Percentiles rank a stretch among this genome's conserved stretches.
Conservation (phyloP, 2,113 vertebrate genomes). For the Cnemophilus loriae region DNA sequence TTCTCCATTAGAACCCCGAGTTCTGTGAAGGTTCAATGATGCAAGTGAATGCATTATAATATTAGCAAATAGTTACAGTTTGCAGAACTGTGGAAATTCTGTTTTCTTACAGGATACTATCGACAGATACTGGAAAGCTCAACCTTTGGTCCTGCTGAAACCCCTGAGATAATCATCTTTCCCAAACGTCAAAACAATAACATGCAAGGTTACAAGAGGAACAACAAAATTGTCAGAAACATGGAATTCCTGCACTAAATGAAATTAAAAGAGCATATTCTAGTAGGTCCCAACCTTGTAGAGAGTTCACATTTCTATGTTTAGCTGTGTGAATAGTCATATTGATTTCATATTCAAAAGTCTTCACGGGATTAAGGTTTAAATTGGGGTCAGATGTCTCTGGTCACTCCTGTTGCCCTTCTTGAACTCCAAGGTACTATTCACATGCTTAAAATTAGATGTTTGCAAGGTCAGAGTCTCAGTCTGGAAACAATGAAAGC, state of each 20-base stretch:
- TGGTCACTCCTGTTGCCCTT: conserved; percentile 5
- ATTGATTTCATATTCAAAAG: conserved; percentile 48
- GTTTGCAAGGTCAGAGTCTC: not conserved
- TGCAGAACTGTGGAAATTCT: conserved; percentile 29
- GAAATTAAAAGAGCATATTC: not conserved
- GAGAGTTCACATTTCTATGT: conserved; percentile 37
- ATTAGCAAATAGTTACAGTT: conserved; percentile 51
- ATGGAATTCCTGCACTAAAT: not conserved
- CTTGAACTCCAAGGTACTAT: not conserved
- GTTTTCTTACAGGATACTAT: conserved; percentile 9
- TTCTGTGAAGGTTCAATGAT: conserved; percentile 44
- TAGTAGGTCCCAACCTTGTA: not conserved
- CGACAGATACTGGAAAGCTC: not conserved
- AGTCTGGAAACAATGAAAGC: not conserved
- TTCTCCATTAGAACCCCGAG: conserved; percentile 17
- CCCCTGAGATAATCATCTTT: conserved; percentile 11
- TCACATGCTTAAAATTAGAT: conserved; percentile 1
- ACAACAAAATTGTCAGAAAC: conserved; percentile 7
- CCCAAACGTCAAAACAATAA: conserved; percentile 6
- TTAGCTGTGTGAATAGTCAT: not conserved
- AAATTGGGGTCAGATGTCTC: conserved; percentile 29
- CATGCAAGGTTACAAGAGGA: not conserved
- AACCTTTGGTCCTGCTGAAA: not conserved
- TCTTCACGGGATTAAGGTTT: conserved; percentile 25
- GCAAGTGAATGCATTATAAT: conserved; percentile 50